These are phyloP conservation scores for Phenacoccus solenopsis DNA, from an alignment of 1,140 invertebrate species.

Conservation along the genomic window DNA sequence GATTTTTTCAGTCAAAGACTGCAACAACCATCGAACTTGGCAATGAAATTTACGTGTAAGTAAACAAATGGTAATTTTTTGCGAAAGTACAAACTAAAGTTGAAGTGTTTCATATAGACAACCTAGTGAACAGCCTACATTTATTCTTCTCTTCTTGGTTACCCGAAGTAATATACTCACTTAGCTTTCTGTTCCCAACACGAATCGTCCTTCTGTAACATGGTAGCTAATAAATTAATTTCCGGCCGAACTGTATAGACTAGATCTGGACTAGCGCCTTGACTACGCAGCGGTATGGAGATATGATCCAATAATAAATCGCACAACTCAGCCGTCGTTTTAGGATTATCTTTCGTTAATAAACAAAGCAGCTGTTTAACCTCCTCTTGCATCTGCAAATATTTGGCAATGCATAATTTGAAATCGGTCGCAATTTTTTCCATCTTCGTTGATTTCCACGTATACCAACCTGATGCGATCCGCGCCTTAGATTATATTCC, in stretches of 20 bases:
- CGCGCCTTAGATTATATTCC: conserved; percentile 74
- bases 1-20: too few relatives aligned
- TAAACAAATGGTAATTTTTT: too few relatives aligned
- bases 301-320: conserved; percentile 69
- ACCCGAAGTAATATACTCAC: conserved; percentile 19
- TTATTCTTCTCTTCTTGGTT: too few relatives aligned
- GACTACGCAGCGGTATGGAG: conserved; percentile 54
- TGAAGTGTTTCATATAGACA: too few relatives aligned
- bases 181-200: conserved; percentile 90
- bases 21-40: too few relatives aligned
- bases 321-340: conserved; percentile 75
- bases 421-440: background rate
- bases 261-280: conserved; percentile 50
- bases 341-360: conserved; percentile 78
- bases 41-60: too few relatives aligned
- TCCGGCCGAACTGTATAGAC: conserved; percentile 69
- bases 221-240: conserved; percentile 72
- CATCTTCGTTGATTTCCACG: background rate
- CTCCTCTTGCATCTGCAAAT: conserved; percentile 58
- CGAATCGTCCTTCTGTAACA: conserved; percentile 81
- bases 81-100: too few relatives aligned
- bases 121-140: too few relatives aligned
- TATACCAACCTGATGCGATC: conserved; percentile 47
- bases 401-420: background rate
- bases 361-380: conserved; percentile 76